These are phyloP conservation scores for Halcyon chelicuti DNA, from an alignment of 2,797 vertebrate species.

Conservation along the genomic window DNA sequence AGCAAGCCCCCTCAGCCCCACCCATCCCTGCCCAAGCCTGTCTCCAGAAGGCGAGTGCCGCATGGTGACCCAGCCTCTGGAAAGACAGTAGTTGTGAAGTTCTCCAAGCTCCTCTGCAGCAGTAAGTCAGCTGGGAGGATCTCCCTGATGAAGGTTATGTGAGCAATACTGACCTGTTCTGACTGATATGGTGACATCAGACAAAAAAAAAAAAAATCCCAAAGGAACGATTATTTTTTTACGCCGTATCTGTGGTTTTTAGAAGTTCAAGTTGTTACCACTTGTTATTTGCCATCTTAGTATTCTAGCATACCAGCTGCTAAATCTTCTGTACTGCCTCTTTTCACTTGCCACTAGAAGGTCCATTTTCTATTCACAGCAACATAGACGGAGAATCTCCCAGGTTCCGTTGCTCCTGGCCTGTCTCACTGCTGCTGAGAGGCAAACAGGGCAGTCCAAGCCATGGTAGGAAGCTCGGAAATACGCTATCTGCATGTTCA, in stretches of 20 bases:
- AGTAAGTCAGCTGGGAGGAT: neutral
- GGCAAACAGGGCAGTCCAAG: neutral
- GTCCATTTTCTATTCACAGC: neutral
- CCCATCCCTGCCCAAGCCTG: neutral
- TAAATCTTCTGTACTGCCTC: neutral
- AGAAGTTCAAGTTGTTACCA: neutral
- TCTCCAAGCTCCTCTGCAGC: neutral
- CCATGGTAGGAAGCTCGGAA: neutral
- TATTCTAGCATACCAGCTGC: neutral
- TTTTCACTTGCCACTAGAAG: neutral
- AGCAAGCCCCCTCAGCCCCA: neutral
- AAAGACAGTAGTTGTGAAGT: neutral
- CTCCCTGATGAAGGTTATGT: neutral
- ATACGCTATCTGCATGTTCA: neutral
- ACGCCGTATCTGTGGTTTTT: neutral
- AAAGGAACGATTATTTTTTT: neutral
- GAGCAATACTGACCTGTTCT: neutral
- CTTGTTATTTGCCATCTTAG: neutral
- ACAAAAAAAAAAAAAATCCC: neutral
- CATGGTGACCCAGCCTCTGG: neutral
- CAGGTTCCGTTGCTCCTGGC: fast-evolving
- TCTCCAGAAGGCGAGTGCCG: neutral
- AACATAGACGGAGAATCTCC: neutral
- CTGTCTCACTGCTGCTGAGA: neutral
- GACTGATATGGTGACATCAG: neutral